Conservation (phyloP, 2,888 invertebrate species). For the Plemyria rubiginata region DNA sequence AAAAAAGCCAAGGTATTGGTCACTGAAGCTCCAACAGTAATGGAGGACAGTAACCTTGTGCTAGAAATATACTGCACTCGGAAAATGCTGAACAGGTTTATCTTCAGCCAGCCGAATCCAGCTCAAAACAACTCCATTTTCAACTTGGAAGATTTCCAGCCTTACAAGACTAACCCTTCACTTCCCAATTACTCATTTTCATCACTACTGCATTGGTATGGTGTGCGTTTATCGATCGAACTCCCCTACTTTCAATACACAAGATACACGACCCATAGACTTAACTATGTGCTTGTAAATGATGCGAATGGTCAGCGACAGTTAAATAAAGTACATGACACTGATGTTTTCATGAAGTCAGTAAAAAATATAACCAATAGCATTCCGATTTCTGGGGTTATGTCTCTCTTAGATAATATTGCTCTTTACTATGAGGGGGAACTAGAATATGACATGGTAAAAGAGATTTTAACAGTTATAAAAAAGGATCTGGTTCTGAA, state of each 20-base stretch:
- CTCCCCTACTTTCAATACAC: conserved; percentile 41
- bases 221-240: conserved; percentile 45
- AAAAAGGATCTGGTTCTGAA: conserved; percentile 41
- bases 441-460: conserved; percentile 21
- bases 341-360: conserved; percentile 24
- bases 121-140: conserved; percentile 34
- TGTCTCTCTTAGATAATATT: not conserved
- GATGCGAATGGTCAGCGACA: conserved; percentile 29
- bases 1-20: conserved; percentile 34
- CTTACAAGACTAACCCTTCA: conserved; percentile 19
- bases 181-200: conserved; percentile 31
- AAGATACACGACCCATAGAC: conserved; percentile 44
- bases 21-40: conserved; percentile 13
- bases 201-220: conserved; percentile 56
- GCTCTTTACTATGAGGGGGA: not conserved
- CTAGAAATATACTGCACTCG: conserved; percentile 56
- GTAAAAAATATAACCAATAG: not conserved
- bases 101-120: conserved; percentile 17
- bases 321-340: conserved; percentile 14
- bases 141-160: conserved; percentile 56
- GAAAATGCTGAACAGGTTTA: conserved; percentile 41
- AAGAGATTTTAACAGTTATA: conserved; percentile 37
- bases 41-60: conserved; percentile 38
- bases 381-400: not conserved
- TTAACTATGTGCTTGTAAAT: conserved; percentile 54